phyloP scores from a whole-genome alignment of 2,797 vertebrate genomes.

The Alexandromys oeconomus region DNA sequence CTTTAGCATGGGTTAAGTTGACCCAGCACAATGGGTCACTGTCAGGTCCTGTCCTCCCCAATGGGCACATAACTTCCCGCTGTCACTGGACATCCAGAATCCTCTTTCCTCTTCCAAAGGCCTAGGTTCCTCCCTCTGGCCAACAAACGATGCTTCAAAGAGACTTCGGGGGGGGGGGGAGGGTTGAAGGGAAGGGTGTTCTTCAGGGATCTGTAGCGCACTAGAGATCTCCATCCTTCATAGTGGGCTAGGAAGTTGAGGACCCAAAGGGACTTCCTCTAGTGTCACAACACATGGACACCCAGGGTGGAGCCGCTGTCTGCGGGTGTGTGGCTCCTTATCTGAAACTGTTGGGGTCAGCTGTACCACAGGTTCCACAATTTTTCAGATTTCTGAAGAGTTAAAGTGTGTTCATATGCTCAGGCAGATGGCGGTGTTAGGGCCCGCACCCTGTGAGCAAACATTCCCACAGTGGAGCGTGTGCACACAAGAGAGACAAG shows the following conservation, averaged over 20 bases:
- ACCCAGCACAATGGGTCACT: not conserved
- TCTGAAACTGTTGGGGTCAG: not conserved
- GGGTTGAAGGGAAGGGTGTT: not conserved
- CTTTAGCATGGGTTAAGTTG: not conserved
- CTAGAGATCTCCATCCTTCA: not conserved
- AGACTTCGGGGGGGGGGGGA: not conserved
- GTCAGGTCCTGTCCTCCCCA: not conserved
- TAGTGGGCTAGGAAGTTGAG: not conserved
- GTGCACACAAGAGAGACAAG: not conserved
- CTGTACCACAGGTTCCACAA: not conserved
- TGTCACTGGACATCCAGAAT: not conserved
- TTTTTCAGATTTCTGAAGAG: not conserved
- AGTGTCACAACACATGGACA: accelerated
- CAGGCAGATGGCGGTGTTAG: not conserved
- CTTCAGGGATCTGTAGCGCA: not conserved
- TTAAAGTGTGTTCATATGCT: not conserved
- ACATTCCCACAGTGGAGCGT: not conserved
- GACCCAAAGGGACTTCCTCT: not conserved
- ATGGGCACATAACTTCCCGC: not conserved
- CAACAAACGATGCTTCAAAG: not conserved
- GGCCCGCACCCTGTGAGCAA: not conserved
- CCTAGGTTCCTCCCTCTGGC: not conserved
- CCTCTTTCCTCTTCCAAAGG: not conserved
- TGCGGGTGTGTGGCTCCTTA: not conserved
- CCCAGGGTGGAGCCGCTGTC: not conserved